These are phyloP conservation scores for Cydia fagiglandana DNA, from an alignment of 1,140 invertebrate species.

Conservation along the genomic window DNA sequence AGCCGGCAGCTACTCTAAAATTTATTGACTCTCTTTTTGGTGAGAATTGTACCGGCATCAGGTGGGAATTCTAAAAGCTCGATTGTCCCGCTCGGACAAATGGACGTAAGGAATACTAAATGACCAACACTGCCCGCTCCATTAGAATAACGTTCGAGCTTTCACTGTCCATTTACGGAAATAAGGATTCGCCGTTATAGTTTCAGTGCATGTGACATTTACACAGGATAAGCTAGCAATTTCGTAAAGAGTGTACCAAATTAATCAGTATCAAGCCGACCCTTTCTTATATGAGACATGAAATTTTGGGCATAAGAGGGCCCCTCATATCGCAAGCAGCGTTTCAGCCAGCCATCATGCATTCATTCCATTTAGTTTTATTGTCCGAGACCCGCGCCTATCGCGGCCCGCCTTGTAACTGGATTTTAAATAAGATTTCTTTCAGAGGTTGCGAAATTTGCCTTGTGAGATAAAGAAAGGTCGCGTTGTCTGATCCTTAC, in stretches of 20 bases:
- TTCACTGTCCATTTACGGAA: slow-evolving; percentile 40
- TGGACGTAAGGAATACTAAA: slow-evolving; percentile 55
- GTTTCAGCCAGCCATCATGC: slow-evolving; percentile 68
- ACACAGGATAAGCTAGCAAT: slow-evolving; percentile 44
- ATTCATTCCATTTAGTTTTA: slow-evolving; percentile 79
- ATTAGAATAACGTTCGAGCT: slow-evolving; percentile 33
- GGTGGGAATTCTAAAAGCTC: slow-evolving; percentile 58
- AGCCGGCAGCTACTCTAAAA: slow-evolving; percentile 67
- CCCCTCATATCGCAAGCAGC: slow-evolving; percentile 66
- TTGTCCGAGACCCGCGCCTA: slow-evolving; percentile 73
- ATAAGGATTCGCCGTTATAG: slow-evolving; percentile 35
- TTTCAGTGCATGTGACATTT: slow-evolving; percentile 32
- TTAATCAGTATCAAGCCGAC: slow-evolving; percentile 59
- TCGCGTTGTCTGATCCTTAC: slow-evolving; percentile 64
- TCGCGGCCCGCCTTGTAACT: slow-evolving; percentile 67
- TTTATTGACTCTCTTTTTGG: slow-evolving; percentile 71
- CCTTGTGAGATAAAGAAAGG: slow-evolving; percentile 75
- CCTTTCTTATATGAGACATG: slow-evolving; percentile 59
- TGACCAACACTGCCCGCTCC: slow-evolving; percentile 35
- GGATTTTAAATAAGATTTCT: slow-evolving; percentile 78
- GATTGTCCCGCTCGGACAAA: slow-evolving; percentile 52
- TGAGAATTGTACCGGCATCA: slow-evolving; percentile 56
- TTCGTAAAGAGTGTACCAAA: slow-evolving; percentile 44
- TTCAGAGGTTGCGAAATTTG: slow-evolving; percentile 68
- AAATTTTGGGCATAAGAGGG: slow-evolving; percentile 49